phyloP scores from a whole-genome alignment of 64 coral and sea anemone genomes.

The Montipora cactus region DNA sequence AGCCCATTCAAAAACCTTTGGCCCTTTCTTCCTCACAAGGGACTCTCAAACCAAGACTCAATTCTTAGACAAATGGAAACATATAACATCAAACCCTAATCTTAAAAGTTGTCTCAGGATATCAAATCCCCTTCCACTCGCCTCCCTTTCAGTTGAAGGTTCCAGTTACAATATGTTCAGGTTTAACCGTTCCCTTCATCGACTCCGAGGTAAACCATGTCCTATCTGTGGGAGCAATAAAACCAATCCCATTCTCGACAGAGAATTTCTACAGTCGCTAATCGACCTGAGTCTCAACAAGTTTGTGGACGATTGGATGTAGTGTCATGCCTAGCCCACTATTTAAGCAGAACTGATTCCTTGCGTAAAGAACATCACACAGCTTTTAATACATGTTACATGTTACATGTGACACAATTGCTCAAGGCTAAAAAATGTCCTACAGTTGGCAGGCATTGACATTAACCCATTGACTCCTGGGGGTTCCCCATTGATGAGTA shows the following conservation, averaged over 20 bases:
- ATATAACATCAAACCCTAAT: neutral
- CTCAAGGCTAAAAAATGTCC: constrained; percentile 12
- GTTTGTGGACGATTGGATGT: too few species aligned
- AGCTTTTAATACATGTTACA: neutral
- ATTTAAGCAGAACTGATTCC: too few species aligned
- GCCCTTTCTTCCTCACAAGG: neutral
- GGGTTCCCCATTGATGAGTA: too few species aligned
- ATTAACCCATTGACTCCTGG: neutral
- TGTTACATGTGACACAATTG: constrained; percentile 4
- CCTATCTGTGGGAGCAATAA: too few species aligned
- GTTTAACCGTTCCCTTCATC: neutral
- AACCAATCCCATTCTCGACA: too few species aligned
- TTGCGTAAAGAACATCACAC: too few species aligned
- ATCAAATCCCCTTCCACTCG: neutral
- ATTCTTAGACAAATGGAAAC: neutral
- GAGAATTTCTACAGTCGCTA: too few species aligned
- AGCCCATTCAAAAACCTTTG: too few species aligned
- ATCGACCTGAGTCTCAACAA: too few species aligned
- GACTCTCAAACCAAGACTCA: constrained; percentile 21
- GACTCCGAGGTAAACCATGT: too few species aligned
- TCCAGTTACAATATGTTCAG: neutral
- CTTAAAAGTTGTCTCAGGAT: constrained; percentile 12
- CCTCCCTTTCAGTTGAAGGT: neutral
- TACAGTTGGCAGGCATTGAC: constrained; percentile 43
- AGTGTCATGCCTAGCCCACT: too few species aligned